Base-by-base conservation (phyloP, 2,113 vertebrate species). In the Macroglossus sobrinus region DNA sequence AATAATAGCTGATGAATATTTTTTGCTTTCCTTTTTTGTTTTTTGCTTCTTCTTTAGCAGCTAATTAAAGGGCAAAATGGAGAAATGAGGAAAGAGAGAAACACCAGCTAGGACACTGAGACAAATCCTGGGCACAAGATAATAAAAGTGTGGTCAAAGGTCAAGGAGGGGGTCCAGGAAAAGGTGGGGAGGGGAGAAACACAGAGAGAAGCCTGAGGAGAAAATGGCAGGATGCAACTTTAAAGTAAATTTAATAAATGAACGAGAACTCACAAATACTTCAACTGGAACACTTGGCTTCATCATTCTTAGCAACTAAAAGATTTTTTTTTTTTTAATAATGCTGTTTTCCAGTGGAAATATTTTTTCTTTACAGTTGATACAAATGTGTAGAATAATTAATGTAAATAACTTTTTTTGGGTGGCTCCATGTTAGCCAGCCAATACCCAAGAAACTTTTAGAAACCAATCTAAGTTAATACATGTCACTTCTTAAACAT, bases 401-500 rank as follows among this genome's bases (percentile, higher is more conserved):
- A 79, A 88, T 24, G 93, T 38, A 59, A 76, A 89, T 93, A 94
- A 50, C 45, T 4, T 50, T 4, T 82, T n/a, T 50, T 6, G 22
- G 22, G 43, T 89, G 69, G 16, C 55, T 64, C 55, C 40, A 71
- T 4, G 53, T 80, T 82, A 53, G 47, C 3, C 87, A 95, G 38
- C 3, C 87, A 95, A 79, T 40, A 35, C 57, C 0, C n/a, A 94
- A 95, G 26, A 43, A 85, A 2, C 2, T 45, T 64, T 38, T 79
- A 68, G 89, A 93, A 90, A 47, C 11, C n/a, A 38, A 91, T 69
- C 28, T 53, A 75, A 87, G n/a, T 82, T 69, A 57, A 88, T 59
- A 22, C n/a, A 47, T 40, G 26, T 53, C 84, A 57, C 43, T 90
- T 86, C 55, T 89, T 68, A 89, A 72, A 97, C 91, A 75, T 72